phyloP scores from a whole-genome alignment of 2,888 invertebrate genomes.

The Chorisops tibialis region DNA sequence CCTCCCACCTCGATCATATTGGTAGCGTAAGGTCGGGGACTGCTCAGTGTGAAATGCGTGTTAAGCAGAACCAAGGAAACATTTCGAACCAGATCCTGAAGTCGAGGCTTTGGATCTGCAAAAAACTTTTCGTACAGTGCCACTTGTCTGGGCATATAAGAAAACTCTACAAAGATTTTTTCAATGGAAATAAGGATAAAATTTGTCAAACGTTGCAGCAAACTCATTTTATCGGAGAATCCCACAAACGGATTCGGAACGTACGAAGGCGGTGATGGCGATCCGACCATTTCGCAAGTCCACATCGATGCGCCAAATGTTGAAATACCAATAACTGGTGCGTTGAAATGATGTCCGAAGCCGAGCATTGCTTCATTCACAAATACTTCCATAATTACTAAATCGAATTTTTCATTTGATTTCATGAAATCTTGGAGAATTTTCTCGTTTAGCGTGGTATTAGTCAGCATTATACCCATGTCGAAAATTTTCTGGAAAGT shows the following conservation, averaged over 20 bases:
- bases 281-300: conserved; percentile 35
- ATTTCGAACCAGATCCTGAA: conserved; percentile 40
- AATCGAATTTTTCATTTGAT: conserved; percentile 34
- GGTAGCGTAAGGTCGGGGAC: conserved; percentile 47
- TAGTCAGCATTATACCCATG: conserved; percentile 41
- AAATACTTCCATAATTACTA: conserved; percentile 49
- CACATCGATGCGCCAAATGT: conserved; percentile 43
- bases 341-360: conserved; percentile 44
- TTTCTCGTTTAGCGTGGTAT: conserved; percentile 38
- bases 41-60: conserved; percentile 45
- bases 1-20: conserved; percentile 42
- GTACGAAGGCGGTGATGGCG: conserved; percentile 48
- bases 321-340: conserved; percentile 44
- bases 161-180: conserved; percentile 37
- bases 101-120: conserved; percentile 38
- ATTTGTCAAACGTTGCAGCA: conserved; percentile 46
- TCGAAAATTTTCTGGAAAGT: conserved; percentile 1
- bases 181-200: conserved; percentile 40
- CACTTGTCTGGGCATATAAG: conserved; percentile 44
- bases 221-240: conserved; percentile 47
- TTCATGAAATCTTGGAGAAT: conserved; percentile 37
- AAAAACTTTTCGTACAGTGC: conserved; percentile 42
- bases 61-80: conserved; percentile 46
- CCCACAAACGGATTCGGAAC: conserved; percentile 42
- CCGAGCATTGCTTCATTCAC: conserved; percentile 49